A percentile compares a stretch with the other conserved stretches of the same genome.
phyloP scores from a whole-genome alignment of 2,797 vertebrate genomes.

The Chaetophractus vellerosus region DNA sequence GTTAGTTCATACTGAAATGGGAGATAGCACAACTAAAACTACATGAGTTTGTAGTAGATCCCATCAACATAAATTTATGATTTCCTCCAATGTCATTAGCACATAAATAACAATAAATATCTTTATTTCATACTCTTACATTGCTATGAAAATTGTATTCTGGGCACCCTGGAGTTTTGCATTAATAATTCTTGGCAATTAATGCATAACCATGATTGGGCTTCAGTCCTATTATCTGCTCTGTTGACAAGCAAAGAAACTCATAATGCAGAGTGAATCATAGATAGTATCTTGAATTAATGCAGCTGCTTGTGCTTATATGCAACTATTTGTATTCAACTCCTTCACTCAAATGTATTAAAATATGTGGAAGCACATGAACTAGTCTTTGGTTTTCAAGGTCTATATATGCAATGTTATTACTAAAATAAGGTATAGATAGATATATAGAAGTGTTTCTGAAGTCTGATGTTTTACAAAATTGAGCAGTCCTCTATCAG shows the following conservation, averaged over 20 bases:
- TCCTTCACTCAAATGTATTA: not conserved
- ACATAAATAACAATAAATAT: slow-evolving; percentile 40
- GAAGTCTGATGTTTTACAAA: not conserved
- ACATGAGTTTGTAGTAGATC: not conserved
- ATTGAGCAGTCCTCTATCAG: not conserved
- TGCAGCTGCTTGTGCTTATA: slow-evolving; percentile 7
- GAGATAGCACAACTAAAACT: not conserved
- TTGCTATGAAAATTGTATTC: slow-evolving; percentile 57
- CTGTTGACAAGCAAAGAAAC: slow-evolving; percentile 54
- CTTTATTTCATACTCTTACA: slow-evolving; percentile 14
- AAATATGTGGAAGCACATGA: not conserved
- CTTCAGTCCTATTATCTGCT: slow-evolving; percentile 61
- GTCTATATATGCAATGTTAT: not conserved
- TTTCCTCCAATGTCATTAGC: not conserved
- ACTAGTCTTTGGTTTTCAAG: slow-evolving; percentile 15
- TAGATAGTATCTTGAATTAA: slow-evolving; percentile 67
- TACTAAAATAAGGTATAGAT: not conserved
- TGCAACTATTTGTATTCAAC: slow-evolving; percentile 30
- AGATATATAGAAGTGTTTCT: not conserved
- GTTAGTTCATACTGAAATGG: not conserved
- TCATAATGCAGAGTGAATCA: slow-evolving; percentile 59
- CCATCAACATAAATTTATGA: slow-evolving; percentile 19
- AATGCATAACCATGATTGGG: slow-evolving; percentile 55
- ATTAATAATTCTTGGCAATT: slow-evolving; percentile 14
- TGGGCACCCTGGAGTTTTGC: not conserved